phyloP scores from a whole-genome alignment of 2,113 vertebrate genomes.

The Sylvilagus bachmani region DNA sequence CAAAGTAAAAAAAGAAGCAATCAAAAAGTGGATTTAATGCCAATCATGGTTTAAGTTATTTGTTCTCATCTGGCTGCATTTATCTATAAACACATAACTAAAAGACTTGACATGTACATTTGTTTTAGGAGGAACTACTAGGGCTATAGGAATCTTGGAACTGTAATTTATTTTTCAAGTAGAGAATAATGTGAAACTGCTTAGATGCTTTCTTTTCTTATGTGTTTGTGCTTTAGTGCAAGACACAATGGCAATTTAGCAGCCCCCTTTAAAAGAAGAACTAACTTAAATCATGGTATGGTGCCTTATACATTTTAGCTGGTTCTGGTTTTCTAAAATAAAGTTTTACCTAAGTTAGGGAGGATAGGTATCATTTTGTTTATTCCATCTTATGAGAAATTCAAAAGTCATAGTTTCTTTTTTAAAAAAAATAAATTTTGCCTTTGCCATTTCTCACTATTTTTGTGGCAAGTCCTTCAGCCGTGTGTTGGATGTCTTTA shows the following conservation, averaged over 20 bases:
- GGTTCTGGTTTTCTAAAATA: conserved; percentile 48
- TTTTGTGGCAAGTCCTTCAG: neutral
- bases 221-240: neutral
- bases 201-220: neutral
- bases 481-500: neutral
- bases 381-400: conserved; percentile 35
- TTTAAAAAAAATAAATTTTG: neutral
- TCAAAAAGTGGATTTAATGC: neutral
- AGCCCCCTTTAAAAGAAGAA: neutral
- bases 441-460: neutral
- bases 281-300: neutral
- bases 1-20: neutral
- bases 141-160: neutral
- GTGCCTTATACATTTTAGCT: neutral
- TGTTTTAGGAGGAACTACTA: neutral
- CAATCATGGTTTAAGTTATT: conserved; percentile 14
- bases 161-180: conserved; percentile 33
- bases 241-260: neutral
- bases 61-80: conserved; percentile 21
- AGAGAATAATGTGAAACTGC: conserved; percentile 34
- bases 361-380: neutral
- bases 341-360: neutral
- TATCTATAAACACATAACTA: conserved; percentile 16
- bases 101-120: neutral
- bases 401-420: conserved; percentile 38